Base-by-base conservation (phyloP, 1,140 invertebrate species). In the Heliconius congener region DNA sequence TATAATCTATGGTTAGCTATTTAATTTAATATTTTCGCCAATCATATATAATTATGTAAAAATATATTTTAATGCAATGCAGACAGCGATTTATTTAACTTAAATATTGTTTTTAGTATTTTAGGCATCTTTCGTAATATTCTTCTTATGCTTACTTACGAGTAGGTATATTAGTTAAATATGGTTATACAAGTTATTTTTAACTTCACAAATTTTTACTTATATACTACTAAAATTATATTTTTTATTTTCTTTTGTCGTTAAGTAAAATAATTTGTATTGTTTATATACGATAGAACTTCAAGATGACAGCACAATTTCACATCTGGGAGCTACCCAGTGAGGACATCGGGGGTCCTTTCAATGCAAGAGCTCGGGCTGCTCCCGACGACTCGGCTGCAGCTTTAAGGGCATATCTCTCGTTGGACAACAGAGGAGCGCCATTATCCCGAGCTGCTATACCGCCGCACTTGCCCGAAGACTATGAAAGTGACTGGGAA, bases 361-460 rank as follows among this genome's bases (percentile, higher is more conserved):
- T 96, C 84, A 97, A 97, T 84, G 96, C 96, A 0, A 87, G 90
- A 11, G 90, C 93, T 0, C 83, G 88, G 0, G 78, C 80, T 0
- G 82, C 83, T 1, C 94, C 95, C 8, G 87, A 92, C 13, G 87
- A 96, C 74, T 90, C 95, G 3, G 82, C 88, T 0, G 91, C 95
- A 6, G 94, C 95, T 11, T 83, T 97, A 52, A 89, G 95, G n/a
- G 89, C 93, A 3, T 97, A 96, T 87, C 90, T 96, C 8, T 96
- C 96, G 2, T 84, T 97, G 27, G 95, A 95, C 70, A 77, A 94
- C 3, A 90, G 95, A 72, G 96, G 96, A 0, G 92, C 93, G 52
- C 96, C 97, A 0, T 82, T 97, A 39, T 88, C 95, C 34, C 96
- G 96, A 6, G 94, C 91, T 19, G 90, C 96, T 9, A 86, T 94